Evolutionary conservation across 2,113 vertebrate species (phyloP).

Genomic region (Melospiza melodia): DNA sequence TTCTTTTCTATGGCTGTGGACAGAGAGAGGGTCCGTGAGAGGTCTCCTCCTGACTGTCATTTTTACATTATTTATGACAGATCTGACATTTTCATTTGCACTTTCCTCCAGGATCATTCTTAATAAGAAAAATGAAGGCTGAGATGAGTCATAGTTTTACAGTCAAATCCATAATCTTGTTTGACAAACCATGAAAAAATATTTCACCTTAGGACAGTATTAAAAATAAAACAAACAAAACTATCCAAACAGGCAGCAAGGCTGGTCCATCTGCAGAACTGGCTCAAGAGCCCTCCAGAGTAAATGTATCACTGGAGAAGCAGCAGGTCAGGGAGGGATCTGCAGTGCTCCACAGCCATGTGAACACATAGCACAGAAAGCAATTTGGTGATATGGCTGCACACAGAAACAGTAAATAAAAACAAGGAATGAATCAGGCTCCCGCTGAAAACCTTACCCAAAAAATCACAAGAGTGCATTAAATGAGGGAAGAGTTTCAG

Average conservation of each 20-base stretch:
- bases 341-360: neutral
- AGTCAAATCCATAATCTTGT: constrained; percentile 40
- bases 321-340: neutral
- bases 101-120: constrained; percentile 55
- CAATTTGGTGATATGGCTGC: neutral
- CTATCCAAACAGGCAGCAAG: neutral
- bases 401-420: neutral
- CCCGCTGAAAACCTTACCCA: neutral
- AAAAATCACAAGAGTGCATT: neutral
- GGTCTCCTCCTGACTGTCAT: constrained; percentile 47
- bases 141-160: constrained; percentile 39
- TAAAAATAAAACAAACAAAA: constrained; percentile 39
- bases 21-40: neutral
- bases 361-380: neutral
- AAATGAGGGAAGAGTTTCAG: neutral
- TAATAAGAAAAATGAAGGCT: constrained; percentile 45
- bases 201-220: constrained; percentile 49
- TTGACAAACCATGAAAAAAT: constrained; percentile 53
- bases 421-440: neutral
- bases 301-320: neutral
- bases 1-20: neutral
- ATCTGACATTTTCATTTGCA: constrained; percentile 80
- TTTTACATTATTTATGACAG: constrained; percentile 81
- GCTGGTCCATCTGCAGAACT: neutral
- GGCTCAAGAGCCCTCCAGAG: neutral